Evolutionary conservation across 1,140 invertebrate species (phyloP).

Genomic region (Rhagoletis pomonella): DNA sequence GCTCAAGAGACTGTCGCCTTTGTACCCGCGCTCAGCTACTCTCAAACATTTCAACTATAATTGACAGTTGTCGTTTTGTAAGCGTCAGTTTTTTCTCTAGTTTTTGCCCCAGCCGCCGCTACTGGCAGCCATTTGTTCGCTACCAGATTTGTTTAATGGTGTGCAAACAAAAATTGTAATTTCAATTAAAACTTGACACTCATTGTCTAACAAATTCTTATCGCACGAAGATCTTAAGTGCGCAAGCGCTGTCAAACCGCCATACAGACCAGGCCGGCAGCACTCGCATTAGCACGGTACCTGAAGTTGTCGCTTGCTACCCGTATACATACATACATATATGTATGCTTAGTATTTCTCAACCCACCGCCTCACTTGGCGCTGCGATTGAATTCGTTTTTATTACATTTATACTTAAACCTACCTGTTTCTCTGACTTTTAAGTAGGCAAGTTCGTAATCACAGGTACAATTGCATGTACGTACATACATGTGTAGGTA

Average conservation of each 20-base stretch:
- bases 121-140: slow-evolving; percentile 32
- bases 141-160: slow-evolving; percentile 45
- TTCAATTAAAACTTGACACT: slow-evolving; percentile 54
- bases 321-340: neutral
- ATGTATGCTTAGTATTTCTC: neutral
- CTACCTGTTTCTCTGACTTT: neutral
- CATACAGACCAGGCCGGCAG: neutral
- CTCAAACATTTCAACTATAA: neutral
- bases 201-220: slow-evolving; percentile 55
- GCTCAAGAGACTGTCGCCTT: neutral
- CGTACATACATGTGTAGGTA: neutral
- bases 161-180: slow-evolving; percentile 55
- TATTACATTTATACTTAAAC: neutral
- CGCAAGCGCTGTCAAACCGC: slow-evolving; percentile 42
- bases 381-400: neutral
- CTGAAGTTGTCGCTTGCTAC: too few species aligned
- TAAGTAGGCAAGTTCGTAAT: neutral
- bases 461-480: slow-evolving; percentile 1
- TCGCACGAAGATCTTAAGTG: slow-evolving; percentile 53
- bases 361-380: slow-evolving; percentile 25
- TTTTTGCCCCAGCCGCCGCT: neutral
- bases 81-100: neutral
- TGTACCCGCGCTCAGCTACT: neutral
- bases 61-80: slow-evolving; percentile 39
- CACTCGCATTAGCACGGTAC: too few species aligned